Conservation (phyloP, 2,797 vertebrate genomes). For the Manis javanica region DNA sequence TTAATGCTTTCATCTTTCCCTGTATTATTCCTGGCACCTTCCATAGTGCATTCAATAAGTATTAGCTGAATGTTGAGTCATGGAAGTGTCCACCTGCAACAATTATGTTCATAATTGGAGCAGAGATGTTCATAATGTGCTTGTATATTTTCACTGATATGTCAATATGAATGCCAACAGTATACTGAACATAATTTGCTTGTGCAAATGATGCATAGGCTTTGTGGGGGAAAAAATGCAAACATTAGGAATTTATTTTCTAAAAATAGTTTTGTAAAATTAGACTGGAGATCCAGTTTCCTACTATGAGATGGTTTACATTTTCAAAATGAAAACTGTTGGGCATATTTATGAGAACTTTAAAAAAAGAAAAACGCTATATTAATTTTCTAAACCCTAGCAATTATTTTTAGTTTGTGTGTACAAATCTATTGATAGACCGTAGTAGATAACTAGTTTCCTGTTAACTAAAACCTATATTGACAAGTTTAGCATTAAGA, state of each 20-base stretch:
- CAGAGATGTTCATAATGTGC: background rate
- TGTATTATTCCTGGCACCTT: background rate
- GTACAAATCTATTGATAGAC: background rate
- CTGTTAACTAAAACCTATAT: background rate
- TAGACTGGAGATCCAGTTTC: background rate
- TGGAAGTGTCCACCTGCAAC: background rate
- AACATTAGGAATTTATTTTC: conserved; percentile 43
- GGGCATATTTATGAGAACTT: conserved; percentile 41
- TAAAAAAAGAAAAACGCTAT: background rate
- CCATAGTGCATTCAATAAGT: background rate
- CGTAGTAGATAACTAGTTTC: background rate
- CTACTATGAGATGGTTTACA: conserved; percentile 39
- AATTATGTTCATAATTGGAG: conserved; percentile 15
- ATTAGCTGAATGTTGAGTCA: background rate
- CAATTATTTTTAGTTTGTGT: conserved; percentile 38
- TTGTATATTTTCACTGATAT: conserved; percentile 24
- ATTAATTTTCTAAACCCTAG: conserved; percentile 53
- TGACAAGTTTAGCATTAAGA: background rate
- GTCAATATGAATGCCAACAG: conserved; percentile 5
- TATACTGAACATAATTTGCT: conserved; percentile 22
- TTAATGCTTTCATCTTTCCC: background rate
- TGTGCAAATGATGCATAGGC: background rate
- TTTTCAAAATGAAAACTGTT: conserved; percentile 38
- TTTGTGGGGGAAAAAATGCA: background rate
- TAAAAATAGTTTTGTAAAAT: conserved; percentile 33